Conservation (phyloP, 64 coral and sea anemone genomes). For the Platygyra sinensis region DNA sequence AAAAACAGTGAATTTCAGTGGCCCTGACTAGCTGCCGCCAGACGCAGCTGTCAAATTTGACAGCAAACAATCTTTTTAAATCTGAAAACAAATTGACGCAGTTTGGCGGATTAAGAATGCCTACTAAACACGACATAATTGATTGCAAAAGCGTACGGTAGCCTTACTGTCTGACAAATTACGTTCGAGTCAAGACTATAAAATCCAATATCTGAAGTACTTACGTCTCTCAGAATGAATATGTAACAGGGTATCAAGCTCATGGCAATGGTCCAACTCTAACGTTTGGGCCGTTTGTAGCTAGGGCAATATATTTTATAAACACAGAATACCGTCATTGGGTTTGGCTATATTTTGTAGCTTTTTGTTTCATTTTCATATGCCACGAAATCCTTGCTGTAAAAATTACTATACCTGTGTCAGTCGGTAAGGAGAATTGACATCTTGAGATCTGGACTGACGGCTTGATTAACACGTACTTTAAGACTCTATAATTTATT, state of each 20-base stretch:
- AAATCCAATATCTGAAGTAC: neutral
- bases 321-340: too few species aligned
- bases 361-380: too few species aligned
- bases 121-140: neutral
- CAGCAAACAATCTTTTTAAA: neutral
- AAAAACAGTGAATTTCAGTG: too few species aligned
- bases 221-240: neutral
- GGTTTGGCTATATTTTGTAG: too few species aligned
- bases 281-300: too few species aligned
- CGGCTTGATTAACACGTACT: slow-evolving; percentile 1
- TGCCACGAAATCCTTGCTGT: too few species aligned
- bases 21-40: too few species aligned
- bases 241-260: neutral
- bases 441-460: neutral
- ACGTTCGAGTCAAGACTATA: neutral
- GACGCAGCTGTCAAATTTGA: too few species aligned
- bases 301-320: too few species aligned
- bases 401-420: too few species aligned
- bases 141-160: neutral
- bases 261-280: neutral
- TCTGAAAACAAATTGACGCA: slow-evolving; percentile 15
- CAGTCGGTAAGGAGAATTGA: neutral
- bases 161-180: neutral
- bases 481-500: neutral
- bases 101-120: neutral